Base-by-base conservation (phyloP, 64 coral and sea anemone genomes). In the Montipora capricornis region DNA sequence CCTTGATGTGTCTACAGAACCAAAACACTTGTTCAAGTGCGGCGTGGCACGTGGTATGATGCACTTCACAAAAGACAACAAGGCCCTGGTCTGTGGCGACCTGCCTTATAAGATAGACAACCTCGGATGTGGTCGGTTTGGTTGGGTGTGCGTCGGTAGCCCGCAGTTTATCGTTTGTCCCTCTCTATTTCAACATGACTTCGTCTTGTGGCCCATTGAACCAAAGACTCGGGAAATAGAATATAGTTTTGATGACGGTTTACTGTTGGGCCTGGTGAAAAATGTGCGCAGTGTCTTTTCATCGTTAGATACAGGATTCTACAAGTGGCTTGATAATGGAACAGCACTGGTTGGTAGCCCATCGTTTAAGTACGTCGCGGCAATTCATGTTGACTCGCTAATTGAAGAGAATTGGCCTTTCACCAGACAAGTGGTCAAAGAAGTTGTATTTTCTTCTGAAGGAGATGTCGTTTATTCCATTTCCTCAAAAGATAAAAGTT, bases 381-480 rank as follows among this genome's bases (percentile, higher is more conserved):
- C 29, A 14, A 4, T 83, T 8, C 16, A 83, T 47, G 37, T 17
- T 17, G 29, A 5, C 60, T 5, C 17, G 2, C 59, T 45, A 19
- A 2, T n/a, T 16, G 29, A 58, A 14, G n/a, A 9, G 24, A 20
- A 44, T 82, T 47, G 0, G 2, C n/a, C 7, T 5, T 60, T 0
- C 8, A 0, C 19, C 51, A 61, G 20, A 8, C 7, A 26, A 8
- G 80, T 83, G 20, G 14, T 7, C 1, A 1, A 37, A 37, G 12
- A 83, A 37, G 14, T 83, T 64, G 24, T 67, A 7, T 45, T 83
- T 67, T 83, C 81, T 19, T 4, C 6, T 19, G 59, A 67, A 6
- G 81, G 58, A 67, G 81, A 66, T 83, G 8, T 57, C 14, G 45
- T 83, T 47, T 82, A 82, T 64, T 61, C 80, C 4, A 82, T 82